phyloP scores from a whole-genome alignment of 2,888 invertebrate species.

The Anticlea derivata region DNA sequence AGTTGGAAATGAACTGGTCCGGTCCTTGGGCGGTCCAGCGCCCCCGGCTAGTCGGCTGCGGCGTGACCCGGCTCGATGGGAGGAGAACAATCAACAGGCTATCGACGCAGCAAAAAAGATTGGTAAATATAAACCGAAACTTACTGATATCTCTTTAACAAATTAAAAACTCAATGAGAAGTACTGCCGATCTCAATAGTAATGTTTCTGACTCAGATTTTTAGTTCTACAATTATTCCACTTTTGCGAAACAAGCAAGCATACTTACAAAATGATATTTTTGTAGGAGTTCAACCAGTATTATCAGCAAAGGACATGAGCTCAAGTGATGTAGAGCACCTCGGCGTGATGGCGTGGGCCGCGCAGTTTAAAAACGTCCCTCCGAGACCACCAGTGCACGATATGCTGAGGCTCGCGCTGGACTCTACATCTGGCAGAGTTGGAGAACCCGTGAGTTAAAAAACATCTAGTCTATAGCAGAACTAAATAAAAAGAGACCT shows the following conservation, averaged over 20 bases:
- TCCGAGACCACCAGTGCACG: conserved; percentile 92
- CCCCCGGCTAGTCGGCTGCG: conserved; percentile 91
- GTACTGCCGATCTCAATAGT: no score
- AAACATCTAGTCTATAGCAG: not conserved
- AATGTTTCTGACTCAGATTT: no score
- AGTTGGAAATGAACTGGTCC: conserved; percentile 93
- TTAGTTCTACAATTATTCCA: no score
- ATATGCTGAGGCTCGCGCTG: conserved; percentile 90
- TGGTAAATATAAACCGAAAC: no score
- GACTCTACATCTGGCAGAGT: conserved; percentile 94
- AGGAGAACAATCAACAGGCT: conserved; percentile 91
- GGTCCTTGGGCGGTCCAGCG: conserved; percentile 94
- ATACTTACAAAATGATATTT: not conserved
- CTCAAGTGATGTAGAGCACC: conserved; percentile 96
- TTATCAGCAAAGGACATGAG: conserved; percentile 97
- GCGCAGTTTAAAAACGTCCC: conserved; percentile 96
- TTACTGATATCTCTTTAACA: no score
- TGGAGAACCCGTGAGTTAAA: conserved; percentile 90
- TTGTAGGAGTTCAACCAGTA: conserved; percentile 92
- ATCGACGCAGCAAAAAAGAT: conserved; percentile 87
- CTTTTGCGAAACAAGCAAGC: no score
- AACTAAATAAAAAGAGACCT: not conserved
- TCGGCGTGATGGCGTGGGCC: conserved; percentile 99
- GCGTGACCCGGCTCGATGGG: conserved; percentile 91
- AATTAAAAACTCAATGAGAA: no score